Evolutionary conservation across 2,797 vertebrate genomes (phyloP), one percentile per base, ranked within the genome.

Genomic region (Florisuga fusca): DNA sequence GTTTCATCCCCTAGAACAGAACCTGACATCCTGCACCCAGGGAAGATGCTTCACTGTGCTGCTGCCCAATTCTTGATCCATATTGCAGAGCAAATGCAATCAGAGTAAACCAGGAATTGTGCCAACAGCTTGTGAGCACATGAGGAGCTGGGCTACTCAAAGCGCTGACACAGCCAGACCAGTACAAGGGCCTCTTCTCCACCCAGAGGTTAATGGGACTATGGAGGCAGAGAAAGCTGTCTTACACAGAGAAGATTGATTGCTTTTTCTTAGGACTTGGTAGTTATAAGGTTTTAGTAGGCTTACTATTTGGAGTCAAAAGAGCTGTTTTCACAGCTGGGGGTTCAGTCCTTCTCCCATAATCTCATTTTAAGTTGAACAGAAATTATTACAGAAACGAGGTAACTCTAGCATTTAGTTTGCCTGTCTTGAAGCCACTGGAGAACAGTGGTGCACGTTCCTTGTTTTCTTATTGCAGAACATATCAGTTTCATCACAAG

Each of bases 171-270:
- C 11, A 64, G 26, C 7, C 27, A n/a, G 9, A 23, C 7, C 11
- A 45, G 33, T 20, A 13, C 51, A 76, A 89, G n/a, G 46, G 15
- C 26, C n/a, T 48, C n/a, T 73, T 84, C 25, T 71, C 33, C 34
- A 62, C 9, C 36, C n/a, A 72, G 54, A 38, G 14, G 6, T 67
- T 73, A 73, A n/a, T 58, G 29, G 54, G 20, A 25, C 2, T 55
- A 8, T 9, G 17, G 77, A 73, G 18, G 36, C 46, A 91, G 43
- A 89, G 55, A 46, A 90, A 72, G 12, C 4, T 55, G 34, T 33
- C 20, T 50, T 61, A 26, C 4, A 19, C 0, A 0, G 16, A 7
- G 16, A 74, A 67, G 14, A 58, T 18, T 3, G 23, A 15, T 9
- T 46, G 15, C 0, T 84, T 93, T 84, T 93, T 69, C 4, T 76